Evolutionary conservation across 2,888 invertebrate genomes (phyloP).

Genomic region (Ectropis crepuscularia): DNA sequence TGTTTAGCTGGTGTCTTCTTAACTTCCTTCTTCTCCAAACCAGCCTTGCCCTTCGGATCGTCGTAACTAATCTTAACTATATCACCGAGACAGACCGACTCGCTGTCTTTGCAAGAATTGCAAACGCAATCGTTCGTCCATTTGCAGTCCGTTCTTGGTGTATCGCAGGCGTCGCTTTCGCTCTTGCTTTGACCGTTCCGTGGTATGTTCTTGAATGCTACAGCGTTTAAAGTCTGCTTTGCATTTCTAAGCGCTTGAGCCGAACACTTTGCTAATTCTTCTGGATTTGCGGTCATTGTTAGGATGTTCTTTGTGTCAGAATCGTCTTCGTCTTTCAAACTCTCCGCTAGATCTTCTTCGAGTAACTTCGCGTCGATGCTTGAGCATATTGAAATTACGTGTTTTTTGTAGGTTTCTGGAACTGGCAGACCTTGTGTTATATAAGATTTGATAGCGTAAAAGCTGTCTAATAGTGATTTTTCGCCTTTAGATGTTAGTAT

Average conservation of each 20-base stretch:
- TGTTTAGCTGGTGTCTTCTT: slow-evolving; percentile 53
- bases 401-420: slow-evolving; percentile 73
- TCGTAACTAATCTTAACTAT: slow-evolving; percentile 66
- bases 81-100: slow-evolving; percentile 60
- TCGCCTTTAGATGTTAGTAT: slow-evolving; percentile 72
- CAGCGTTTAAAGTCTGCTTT: slow-evolving; percentile 71
- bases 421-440: slow-evolving; percentile 72
- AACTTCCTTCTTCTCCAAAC: slow-evolving; percentile 50
- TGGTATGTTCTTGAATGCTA: slow-evolving; percentile 70
- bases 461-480: slow-evolving; percentile 69
- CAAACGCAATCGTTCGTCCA: slow-evolving; percentile 76
- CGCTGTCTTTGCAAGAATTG: slow-evolving; percentile 62
- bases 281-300: slow-evolving; percentile 58
- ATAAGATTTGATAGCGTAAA: slow-evolving; percentile 73
- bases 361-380: slow-evolving; percentile 70
- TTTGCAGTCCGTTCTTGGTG: slow-evolving; percentile 71
- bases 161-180: slow-evolving; percentile 73
- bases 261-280: slow-evolving; percentile 72
- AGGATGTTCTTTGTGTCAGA: slow-evolving; percentile 31
- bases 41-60: slow-evolving; percentile 48
- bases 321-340: slow-evolving; percentile 48
- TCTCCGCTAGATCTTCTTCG: slow-evolving; percentile 67
- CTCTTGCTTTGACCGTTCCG: slow-evolving; percentile 69
- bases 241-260: slow-evolving; percentile 74
- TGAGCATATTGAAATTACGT: slow-evolving; percentile 73